Evolutionary conservation across 2,888 invertebrate genomes (phyloP), one percentile per base, ranked within the genome.

Genomic region (Choristoneura rosaceana): DNA sequence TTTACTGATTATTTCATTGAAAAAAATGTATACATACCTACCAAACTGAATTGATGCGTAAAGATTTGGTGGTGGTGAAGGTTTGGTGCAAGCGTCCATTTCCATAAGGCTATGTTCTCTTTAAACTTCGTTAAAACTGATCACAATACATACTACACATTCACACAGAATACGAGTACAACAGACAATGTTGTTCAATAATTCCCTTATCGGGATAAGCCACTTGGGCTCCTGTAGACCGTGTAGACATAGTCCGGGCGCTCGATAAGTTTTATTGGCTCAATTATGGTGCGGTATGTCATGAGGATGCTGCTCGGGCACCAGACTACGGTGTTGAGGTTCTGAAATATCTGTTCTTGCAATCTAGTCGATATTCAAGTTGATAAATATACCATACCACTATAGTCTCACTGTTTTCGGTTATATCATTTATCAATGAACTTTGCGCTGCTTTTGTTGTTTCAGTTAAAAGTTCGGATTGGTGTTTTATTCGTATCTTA

Each of bases 221-320:
- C 74, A 76, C 76, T 80, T 75, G 65, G 73, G 75, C 75, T 77
- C 74, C 74, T 64, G 67, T 59, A 69, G 71, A 58, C 64, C 74
- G 75, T 74, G 67, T 69, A 61, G 69, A 70, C 60, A 71, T 70
- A 67, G 70, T 66, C 73, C 73, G 15, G 70, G 55, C 43, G 69
- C 59, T 74, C 69, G 74, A 74, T 66, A 79, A 84, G 80, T 83
- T 87, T 87, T 88, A 88, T 86, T 84, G 84, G 82, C 81, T 85
- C 84, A 84, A 87, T 87, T 84, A 82, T 81, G 81, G 80, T 80
- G 80, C 79, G 77, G 79, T 79, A 79, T 80, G 79, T 79, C 79
- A 78, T 79, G 17, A 71, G 81, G 74, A 75, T 69, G 70, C 76
- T 75, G 76, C 64, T 74, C 63, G 74, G 71, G 67, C 70, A 80